Evolutionary conservation across 2,888 invertebrate species (phyloP).

Genomic region (Dysmachus trigonus): DNA sequence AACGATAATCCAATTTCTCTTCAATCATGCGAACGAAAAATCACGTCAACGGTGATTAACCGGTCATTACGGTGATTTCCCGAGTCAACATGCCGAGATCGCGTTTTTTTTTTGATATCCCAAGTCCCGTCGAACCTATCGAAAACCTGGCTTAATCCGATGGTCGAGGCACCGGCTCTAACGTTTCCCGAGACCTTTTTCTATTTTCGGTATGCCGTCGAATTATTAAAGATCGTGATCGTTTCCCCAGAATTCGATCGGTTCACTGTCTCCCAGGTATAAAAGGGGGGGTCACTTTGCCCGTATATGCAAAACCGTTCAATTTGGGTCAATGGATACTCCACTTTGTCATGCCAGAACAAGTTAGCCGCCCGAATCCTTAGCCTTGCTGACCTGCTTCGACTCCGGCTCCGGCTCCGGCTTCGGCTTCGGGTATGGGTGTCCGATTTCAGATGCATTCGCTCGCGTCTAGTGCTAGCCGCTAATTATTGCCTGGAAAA

Average conservation of each 20-base stretch:
- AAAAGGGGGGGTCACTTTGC: not conserved
- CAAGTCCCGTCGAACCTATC: not conserved
- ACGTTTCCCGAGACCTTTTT: slow-evolving; percentile 32
- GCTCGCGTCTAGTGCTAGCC: not conserved
- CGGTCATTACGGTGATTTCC: slow-evolving; percentile 43
- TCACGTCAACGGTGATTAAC: slow-evolving; percentile 48
- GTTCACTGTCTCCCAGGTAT: slow-evolving; percentile 30
- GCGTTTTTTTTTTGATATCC: not conserved
- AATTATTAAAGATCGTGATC: slow-evolving; percentile 48
- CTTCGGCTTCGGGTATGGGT: not conserved
- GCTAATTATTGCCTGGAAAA: not conserved
- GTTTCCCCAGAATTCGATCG: slow-evolving; percentile 40
- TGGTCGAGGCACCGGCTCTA: not conserved
- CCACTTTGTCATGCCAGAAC: slow-evolving; percentile 34
- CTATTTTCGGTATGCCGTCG: slow-evolving; percentile 22
- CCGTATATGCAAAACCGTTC: slow-evolving; percentile 26
- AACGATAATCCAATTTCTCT: slow-evolving; percentile 46
- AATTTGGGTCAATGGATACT: slow-evolving; percentile 43
- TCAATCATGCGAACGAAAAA: slow-evolving; percentile 48
- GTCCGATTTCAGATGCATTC: not conserved
- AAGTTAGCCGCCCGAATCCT: slow-evolving; percentile 33
- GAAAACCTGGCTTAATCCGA: slow-evolving; percentile 12
- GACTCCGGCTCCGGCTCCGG: not conserved
- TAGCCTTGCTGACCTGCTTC: slow-evolving; percentile 23
- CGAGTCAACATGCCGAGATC: slow-evolving; percentile 22